A percentile compares a stretch with the other conserved stretches of the same genome.
These are phyloP conservation scores for Deilephila porcellus DNA, from an alignment of 2,888 invertebrate genomes.

Conservation along the genomic window DNA sequence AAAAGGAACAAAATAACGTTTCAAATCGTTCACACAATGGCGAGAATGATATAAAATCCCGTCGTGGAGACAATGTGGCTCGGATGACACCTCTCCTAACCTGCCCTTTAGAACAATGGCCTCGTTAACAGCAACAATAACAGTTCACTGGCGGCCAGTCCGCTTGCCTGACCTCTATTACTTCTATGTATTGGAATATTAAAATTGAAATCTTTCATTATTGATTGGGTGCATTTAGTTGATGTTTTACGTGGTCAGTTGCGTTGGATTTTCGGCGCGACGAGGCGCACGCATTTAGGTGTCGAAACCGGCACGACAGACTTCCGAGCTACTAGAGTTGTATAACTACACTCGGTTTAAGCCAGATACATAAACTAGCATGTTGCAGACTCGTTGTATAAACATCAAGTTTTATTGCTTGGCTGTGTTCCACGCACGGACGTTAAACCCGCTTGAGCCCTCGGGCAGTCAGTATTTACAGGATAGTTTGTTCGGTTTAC, in stretches of 20 bases:
- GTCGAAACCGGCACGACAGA: constrained; percentile 39
- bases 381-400: constrained; percentile 74
- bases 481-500: constrained; percentile 62
- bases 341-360: constrained; percentile 47
- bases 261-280: constrained; percentile 44
- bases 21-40: constrained; percentile 51
- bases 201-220: constrained; percentile 56
- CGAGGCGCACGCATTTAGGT: constrained; percentile 47
- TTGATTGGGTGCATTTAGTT: constrained; percentile 48
- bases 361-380: constrained; percentile 69
- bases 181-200: constrained; percentile 58
- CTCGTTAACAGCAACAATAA: constrained; percentile 77
- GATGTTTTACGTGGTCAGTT: constrained; percentile 3
- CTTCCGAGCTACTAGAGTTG: constrained; percentile 39
- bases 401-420: constrained; percentile 84
- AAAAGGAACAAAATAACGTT: constrained; percentile 34
- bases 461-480: constrained; percentile 72
- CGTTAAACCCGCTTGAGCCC: constrained; percentile 74
- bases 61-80: constrained; percentile 66
- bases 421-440: constrained; percentile 81
- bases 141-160: constrained; percentile 56
- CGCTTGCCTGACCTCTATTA: constrained; percentile 47
- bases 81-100: constrained; percentile 65
- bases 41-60: constrained; percentile 64
- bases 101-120: constrained; percentile 67